These are phyloP conservation scores for Eulemur rufifrons DNA, from an alignment of 2,113 vertebrate species.

Conservation along the genomic window DNA sequence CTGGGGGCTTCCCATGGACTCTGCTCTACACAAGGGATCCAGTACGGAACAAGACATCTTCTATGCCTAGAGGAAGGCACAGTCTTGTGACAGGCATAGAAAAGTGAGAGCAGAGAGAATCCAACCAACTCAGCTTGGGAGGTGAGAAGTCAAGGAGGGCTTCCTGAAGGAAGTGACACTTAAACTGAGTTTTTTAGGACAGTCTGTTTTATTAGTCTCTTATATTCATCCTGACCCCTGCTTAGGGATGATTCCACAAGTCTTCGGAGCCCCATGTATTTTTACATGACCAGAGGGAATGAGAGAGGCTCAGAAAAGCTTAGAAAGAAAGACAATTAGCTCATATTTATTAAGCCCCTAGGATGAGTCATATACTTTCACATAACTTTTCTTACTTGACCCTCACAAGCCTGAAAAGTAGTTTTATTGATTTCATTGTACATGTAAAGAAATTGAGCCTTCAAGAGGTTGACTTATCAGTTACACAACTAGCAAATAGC, in stretches of 20 bases:
- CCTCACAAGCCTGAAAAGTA: not conserved
- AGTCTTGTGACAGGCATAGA: not conserved
- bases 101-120: not conserved
- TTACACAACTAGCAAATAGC: not conserved
- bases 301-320: not conserved
- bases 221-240: not conserved
- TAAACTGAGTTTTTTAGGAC: not conserved
- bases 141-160: not conserved
- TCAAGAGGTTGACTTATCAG: not conserved
- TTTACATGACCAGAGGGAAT: not conserved
- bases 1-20: too few species aligned
- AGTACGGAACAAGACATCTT: not conserved
- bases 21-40: too few species aligned
- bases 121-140: not conserved
- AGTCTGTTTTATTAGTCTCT: not conserved
- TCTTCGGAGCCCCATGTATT: not conserved
- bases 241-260: not conserved
- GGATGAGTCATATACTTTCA: not conserved
- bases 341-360: not conserved
- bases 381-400: not conserved
- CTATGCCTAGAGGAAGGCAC: not conserved
- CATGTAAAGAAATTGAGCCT: not conserved
- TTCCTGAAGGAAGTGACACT: not conserved
- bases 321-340: not conserved
- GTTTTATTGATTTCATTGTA: conserved; percentile 22